A percentile compares a stretch with the other conserved stretches of the same genome.
Conservation (phyloP, 2,797 vertebrate genomes). For the Sus cebifrons region DNA sequence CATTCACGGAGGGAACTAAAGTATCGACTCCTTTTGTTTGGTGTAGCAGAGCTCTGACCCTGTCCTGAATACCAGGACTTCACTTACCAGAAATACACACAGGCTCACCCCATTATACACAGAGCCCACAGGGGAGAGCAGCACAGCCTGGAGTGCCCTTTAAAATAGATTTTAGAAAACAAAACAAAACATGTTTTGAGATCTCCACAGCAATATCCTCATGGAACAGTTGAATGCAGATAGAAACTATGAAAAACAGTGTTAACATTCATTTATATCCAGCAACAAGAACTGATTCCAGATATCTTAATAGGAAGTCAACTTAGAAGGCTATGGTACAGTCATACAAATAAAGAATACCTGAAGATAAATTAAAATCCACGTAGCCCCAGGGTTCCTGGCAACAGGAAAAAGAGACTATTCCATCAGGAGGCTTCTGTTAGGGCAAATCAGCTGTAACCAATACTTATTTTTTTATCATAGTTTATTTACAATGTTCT, state of each 20-base stretch:
- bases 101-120: background rate
- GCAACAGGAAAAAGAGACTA: background rate
- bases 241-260: background rate
- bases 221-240: background rate
- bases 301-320: background rate
- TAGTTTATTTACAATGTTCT: too few relatives aligned
- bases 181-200: background rate
- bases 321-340: background rate
- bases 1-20: conserved; percentile 19
- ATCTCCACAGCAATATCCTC: background rate
- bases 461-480: background rate
- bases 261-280: background rate
- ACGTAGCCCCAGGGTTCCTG: background rate
- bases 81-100: background rate
- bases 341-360: background rate
- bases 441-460: background rate
- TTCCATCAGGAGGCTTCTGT: background rate
- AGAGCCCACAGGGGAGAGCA: background rate
- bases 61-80: background rate
- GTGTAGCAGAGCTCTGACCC: background rate
- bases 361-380: background rate
- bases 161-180: background rate
- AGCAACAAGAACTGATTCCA: background rate
- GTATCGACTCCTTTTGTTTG: background rate
- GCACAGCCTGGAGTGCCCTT: background rate